Evolutionary conservation across 2,113 vertebrate species (phyloP).

Genomic region (Nestor notabilis): DNA sequence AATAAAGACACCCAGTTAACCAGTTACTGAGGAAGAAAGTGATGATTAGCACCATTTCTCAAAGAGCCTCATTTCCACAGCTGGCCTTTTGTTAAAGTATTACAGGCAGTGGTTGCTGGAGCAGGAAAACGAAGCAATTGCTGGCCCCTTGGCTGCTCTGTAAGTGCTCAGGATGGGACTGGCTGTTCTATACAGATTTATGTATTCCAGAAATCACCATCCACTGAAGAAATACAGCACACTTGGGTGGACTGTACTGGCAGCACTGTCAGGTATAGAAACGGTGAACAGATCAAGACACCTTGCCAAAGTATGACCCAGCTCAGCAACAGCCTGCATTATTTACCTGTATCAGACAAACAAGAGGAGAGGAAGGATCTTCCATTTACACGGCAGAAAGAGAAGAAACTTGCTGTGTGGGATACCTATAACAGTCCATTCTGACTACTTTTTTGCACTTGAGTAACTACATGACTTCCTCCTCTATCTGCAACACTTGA

Average conservation of each 20-base stretch:
- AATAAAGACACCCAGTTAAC: background rate
- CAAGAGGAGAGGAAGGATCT: background rate
- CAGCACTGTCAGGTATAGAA: background rate
- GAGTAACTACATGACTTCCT: background rate
- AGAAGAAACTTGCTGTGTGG: background rate
- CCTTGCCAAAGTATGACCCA: background rate
- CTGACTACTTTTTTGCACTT: background rate
- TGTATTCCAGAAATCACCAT: background rate
- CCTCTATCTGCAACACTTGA: background rate
- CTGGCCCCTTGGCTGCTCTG: background rate
- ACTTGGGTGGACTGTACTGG: background rate
- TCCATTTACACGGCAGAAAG: background rate
- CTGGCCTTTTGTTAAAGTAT: background rate
- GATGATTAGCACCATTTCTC: background rate
- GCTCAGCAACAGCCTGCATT: background rate
- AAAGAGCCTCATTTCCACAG: conserved; percentile 24
- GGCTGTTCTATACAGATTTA: background rate
- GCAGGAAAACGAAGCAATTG: background rate
- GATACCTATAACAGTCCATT: background rate
- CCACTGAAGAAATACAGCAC: background rate
- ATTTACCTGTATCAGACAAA: background rate
- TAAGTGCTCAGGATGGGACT: background rate
- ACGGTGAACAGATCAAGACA: background rate
- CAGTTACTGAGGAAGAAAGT: background rate
- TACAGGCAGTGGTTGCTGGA: background rate